phyloP scores from a whole-genome alignment of 2,113 vertebrate species.

The Todiramphus chloris region DNA sequence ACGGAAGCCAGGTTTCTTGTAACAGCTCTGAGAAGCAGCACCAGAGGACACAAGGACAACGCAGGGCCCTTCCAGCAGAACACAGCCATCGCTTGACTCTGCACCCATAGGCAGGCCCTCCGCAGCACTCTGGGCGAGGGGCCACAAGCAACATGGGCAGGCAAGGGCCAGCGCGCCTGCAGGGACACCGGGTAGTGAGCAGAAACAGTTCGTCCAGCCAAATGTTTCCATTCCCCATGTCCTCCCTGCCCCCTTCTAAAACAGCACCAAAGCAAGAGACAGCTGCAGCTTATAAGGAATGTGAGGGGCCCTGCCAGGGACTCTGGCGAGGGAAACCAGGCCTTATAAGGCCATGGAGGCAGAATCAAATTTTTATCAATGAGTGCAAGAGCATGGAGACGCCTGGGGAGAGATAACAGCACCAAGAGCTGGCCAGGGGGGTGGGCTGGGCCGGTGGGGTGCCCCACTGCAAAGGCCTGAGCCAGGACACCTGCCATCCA shows the following conservation, averaged over 20 bases:
- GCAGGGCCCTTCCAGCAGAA: not conserved
- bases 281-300: constrained; percentile 98
- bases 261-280: constrained; percentile 85
- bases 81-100: not conserved
- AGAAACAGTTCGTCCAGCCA: constrained; percentile 41
- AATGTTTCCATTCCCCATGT: constrained; percentile 75
- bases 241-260: constrained; percentile 72
- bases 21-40: not conserved
- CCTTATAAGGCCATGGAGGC: constrained; percentile 98
- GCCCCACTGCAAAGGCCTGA: not conserved
- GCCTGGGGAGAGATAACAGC: constrained; percentile 60
- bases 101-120: not conserved
- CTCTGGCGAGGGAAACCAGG: constrained; percentile 89
- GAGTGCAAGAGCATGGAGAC: constrained; percentile 73
- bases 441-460: not conserved
- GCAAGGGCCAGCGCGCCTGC: not conserved
- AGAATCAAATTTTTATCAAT: constrained; percentile 97
- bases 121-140: not conserved
- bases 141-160: not conserved
- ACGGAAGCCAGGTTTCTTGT: not conserved
- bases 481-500: constrained; percentile 9
- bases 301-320: constrained; percentile 88
- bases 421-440: not conserved
- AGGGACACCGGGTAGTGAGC: constrained; percentile 14
- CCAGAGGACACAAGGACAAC: not conserved